phyloP scores from a whole-genome alignment of 2,797 vertebrate genomes.

The Rhinichthys osculus region DNA sequence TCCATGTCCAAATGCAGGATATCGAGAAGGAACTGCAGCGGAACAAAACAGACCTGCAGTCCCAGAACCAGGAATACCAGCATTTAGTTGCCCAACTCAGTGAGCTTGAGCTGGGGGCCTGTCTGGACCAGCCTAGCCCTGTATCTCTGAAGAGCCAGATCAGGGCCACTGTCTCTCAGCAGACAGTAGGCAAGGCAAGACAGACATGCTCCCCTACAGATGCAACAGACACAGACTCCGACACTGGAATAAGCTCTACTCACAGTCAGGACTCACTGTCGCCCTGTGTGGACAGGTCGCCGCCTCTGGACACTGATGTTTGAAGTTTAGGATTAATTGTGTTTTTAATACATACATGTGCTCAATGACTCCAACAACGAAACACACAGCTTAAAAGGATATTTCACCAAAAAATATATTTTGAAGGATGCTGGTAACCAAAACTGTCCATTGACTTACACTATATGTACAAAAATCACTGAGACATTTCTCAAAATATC shows the following conservation, averaged over 20 bases:
- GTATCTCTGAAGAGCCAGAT: slow-evolving; percentile 67
- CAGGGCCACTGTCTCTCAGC: slow-evolving; percentile 65
- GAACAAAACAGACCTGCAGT: slow-evolving; percentile 80
- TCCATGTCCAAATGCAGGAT: slow-evolving; percentile 82
- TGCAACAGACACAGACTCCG: slow-evolving; percentile 93
- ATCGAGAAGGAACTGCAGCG: slow-evolving; percentile 86
- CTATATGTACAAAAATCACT: not conserved
- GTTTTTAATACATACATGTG: not conserved
- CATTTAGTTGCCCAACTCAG: slow-evolving; percentile 85
- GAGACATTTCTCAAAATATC: slow-evolving; percentile 1
- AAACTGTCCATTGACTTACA: not conserved
- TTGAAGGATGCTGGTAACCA: not conserved
- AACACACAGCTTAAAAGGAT: not conserved
- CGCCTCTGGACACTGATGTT: slow-evolving; percentile 78
- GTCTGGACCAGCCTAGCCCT: slow-evolving; percentile 62
- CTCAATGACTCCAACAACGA: not conserved
- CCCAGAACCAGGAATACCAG: slow-evolving; percentile 89
- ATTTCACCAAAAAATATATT: not conserved
- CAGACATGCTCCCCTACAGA: slow-evolving; percentile 78
- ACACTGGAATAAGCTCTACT: slow-evolving; percentile 98
- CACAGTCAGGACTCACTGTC: slow-evolving; percentile 96
- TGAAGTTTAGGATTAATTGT: slow-evolving; percentile 39
- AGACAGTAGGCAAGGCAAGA: slow-evolving; percentile 70
- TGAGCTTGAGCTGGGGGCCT: slow-evolving; percentile 76
- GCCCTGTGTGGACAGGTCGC: slow-evolving; percentile 78